Conservation (phyloP, 2,797 vertebrate genomes). For the Gymnopithys bicolor region DNA sequence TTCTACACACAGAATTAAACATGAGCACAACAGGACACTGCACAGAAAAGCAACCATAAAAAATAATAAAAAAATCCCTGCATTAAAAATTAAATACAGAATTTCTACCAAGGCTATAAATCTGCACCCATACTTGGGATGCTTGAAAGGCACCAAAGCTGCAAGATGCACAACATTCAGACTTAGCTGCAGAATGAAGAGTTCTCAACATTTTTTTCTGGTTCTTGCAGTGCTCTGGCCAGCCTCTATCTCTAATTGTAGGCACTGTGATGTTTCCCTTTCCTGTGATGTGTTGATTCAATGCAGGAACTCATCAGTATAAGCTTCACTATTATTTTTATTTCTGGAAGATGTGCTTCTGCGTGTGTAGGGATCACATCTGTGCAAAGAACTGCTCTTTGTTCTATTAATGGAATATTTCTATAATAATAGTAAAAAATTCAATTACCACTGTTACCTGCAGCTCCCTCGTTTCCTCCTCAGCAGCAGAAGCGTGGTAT, state of each 20-base stretch:
- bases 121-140: not conserved
- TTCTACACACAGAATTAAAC: constrained; percentile 28
- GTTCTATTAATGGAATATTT: not conserved
- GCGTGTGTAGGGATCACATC: not conserved
- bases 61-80: not conserved
- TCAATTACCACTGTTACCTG: constrained; percentile 92
- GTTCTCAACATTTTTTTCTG: not conserved
- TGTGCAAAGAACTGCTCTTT: not conserved
- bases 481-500: constrained; percentile 92
- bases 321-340: not conserved
- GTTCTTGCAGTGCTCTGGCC: not conserved
- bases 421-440: constrained; percentile 55
- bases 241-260: not conserved
- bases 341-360: not conserved
- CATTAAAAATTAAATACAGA: not conserved
- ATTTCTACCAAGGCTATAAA: not conserved
- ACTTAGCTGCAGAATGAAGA: not conserved
- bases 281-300: not conserved
- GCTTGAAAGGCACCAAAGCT: not conserved
- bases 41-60: not conserved
- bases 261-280: not conserved
- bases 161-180: not conserved
- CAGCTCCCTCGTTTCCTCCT: constrained; percentile 91
- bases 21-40: not conserved
- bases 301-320: not conserved